These are phyloP conservation scores for Salminus brasiliensis DNA, from an alignment of 2,113 vertebrate species.

Conservation along the genomic window DNA sequence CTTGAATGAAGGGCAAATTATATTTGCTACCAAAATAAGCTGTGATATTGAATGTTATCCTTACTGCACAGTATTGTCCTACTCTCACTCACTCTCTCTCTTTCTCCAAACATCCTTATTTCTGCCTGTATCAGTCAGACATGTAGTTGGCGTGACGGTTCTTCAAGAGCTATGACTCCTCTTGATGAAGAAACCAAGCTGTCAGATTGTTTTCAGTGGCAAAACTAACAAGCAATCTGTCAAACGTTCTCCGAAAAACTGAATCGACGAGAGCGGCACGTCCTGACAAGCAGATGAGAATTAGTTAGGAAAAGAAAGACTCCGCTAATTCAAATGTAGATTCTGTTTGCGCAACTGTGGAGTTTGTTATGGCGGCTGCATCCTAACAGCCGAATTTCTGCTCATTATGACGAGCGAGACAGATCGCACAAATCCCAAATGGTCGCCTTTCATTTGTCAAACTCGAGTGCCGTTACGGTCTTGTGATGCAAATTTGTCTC, in stretches of 20 bases:
- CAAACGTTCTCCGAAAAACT: slow-evolving; percentile 27
- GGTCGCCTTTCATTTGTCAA: slow-evolving; percentile 49
- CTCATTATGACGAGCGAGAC: slow-evolving; percentile 51
- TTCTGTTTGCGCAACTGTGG: slow-evolving; percentile 33
- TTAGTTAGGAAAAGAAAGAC: slow-evolving; percentile 7
- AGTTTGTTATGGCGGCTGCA: slow-evolving; percentile 29
- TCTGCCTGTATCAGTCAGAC: slow-evolving; percentile 2
- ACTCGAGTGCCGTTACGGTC: slow-evolving; percentile 37
- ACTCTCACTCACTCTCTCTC: not conserved
- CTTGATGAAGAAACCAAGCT: slow-evolving; percentile 25
- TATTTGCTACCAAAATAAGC: not conserved
- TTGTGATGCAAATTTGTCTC: slow-evolving; percentile 58
- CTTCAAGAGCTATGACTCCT: slow-evolving; percentile 12
- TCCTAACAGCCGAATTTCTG: slow-evolving; percentile 44
- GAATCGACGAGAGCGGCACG: not conserved
- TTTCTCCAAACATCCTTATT: not conserved
- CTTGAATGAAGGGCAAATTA: not conserved
- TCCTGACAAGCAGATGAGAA: slow-evolving; percentile 42
- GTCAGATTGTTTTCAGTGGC: slow-evolving; percentile 25
- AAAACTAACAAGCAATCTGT: slow-evolving; percentile 42
- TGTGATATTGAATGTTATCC: not conserved
- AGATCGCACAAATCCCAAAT: slow-evolving; percentile 45
- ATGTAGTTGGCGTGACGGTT: not conserved
- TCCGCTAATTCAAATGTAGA: slow-evolving; percentile 32
- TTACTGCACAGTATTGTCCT: not conserved